Base-by-base conservation (phyloP, 1,140 invertebrate species). In the Drosophila oshimai region DNA sequence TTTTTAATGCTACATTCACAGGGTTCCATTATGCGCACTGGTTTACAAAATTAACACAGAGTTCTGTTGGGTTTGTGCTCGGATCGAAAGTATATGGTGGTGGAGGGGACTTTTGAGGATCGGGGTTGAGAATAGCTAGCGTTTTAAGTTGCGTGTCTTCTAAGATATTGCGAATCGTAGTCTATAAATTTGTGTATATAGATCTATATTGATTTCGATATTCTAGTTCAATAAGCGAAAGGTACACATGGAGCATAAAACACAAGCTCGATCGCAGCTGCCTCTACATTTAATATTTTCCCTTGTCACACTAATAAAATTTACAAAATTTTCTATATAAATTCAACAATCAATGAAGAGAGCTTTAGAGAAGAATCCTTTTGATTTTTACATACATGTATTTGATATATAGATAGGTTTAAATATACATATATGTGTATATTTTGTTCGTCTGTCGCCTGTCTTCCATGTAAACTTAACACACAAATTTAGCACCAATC, bases 401-500 rank as follows among this genome's bases (percentile, higher is more conserved):
- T 53, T 47, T 47, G 33, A 50, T 60, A 45, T 72, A 58, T 67
- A 36, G 62, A 45, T 72, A 62, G 26, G 17, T 46, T 72, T 71
- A 28, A 60, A 39, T 67, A 36, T 72, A 17, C 64, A 45, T 47
- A 18, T 70, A 26, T 47, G 20, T 7, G 28, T 68, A 55, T 53
- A 44, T 53, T 42, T 54, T 79, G 39, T 55, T 68, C 47, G 44
- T 34, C 34, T 20, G 58, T 44, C 41, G 41, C 41, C 44, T 46
- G 36, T 46, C 41, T 57, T 67, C 54, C 64, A 55, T 74, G 53
- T 75, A 75, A 76, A 86, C 80, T 67, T 87, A 87, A 87, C 74
- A 86, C 77, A 81, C 65, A 58, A 87, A 87, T 88, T 88, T 87
- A 87, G 81, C 81, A 87, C 81, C 81, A 87, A 87, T 87, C 73